Evolutionary conservation across 2,113 vertebrate species (phyloP).

Genomic region (Myotis lucifugus): DNA sequence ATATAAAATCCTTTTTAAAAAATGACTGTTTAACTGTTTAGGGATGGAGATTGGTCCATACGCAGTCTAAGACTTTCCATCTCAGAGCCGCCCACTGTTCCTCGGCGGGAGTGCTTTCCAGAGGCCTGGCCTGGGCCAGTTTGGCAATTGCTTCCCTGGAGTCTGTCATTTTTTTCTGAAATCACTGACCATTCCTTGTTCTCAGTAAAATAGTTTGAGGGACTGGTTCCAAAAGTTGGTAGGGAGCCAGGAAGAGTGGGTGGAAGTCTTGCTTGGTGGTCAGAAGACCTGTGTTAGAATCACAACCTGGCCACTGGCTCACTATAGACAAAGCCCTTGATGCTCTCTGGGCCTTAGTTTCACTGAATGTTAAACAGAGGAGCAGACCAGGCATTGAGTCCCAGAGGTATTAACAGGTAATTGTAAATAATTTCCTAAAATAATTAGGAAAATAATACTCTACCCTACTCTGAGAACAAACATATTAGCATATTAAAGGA

Average conservation of each 20-base stretch:
- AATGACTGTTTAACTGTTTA: neutral
- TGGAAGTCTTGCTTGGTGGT: neutral
- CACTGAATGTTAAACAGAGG: neutral
- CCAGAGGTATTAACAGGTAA: neutral
- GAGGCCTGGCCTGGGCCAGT: neutral
- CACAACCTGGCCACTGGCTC: neutral
- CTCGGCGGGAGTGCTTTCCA: neutral
- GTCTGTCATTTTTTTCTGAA: conserved; percentile 18
- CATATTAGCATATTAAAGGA: neutral
- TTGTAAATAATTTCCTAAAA: neutral
- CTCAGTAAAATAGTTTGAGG: neutral
- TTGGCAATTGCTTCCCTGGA: neutral
- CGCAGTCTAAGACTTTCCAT: neutral
- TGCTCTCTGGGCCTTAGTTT: neutral
- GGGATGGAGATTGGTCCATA: neutral
- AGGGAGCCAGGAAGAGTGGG: neutral
- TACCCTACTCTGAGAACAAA: neutral
- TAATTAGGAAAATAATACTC: neutral
- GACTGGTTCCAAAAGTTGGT: neutral
- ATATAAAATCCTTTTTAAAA: neutral
- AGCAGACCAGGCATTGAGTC: neutral
- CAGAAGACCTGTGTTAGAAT: neutral
- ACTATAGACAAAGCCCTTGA: neutral
- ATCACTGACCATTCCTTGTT: neutral
- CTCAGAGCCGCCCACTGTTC: neutral